A percentile compares a stretch with the other conserved stretches of the same genome.
Conservation (phyloP, 2,888 invertebrate species). For the Hololepta plana region DNA sequence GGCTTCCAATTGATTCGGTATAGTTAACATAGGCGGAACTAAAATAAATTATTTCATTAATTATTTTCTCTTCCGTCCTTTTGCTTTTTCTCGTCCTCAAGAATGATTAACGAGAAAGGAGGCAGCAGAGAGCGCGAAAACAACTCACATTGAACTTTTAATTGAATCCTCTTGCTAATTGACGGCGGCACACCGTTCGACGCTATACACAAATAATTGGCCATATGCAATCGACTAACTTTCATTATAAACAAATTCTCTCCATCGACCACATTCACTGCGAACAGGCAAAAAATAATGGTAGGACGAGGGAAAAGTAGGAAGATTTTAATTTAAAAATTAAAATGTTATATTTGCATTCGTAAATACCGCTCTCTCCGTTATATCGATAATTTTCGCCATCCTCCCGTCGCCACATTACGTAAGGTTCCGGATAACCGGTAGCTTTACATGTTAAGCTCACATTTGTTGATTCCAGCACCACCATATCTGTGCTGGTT, state of each 20-base stretch:
- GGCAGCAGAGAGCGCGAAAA: constrained; percentile 1
- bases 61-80: no score
- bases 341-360: no score
- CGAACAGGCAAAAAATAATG: constrained; percentile 17
- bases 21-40: constrained; percentile 91
- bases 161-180: constrained; percentile 66
- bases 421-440: constrained; percentile 80
- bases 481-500: constrained; percentile 84
- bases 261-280: constrained; percentile 78
- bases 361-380: constrained; percentile 76
- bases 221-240: constrained; percentile 84
- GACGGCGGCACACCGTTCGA: constrained; percentile 86
- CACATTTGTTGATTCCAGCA: constrained; percentile 75
- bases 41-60: constrained; percentile 12
- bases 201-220: constrained; percentile 82
- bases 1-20: constrained; percentile 82
- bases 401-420: constrained; percentile 84
- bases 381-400: constrained; percentile 78
- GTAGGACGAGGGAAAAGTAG: constrained; percentile 1
- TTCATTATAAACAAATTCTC: constrained; percentile 71
- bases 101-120: background rate
- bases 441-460: constrained; percentile 74
- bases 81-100: no score
- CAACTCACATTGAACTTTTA: constrained; percentile 69
- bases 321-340: no score